These are phyloP conservation scores for Hermaeophaga mercurialis DNA, from an alignment of 2,888 invertebrate genomes.

Conservation along the genomic window DNA sequence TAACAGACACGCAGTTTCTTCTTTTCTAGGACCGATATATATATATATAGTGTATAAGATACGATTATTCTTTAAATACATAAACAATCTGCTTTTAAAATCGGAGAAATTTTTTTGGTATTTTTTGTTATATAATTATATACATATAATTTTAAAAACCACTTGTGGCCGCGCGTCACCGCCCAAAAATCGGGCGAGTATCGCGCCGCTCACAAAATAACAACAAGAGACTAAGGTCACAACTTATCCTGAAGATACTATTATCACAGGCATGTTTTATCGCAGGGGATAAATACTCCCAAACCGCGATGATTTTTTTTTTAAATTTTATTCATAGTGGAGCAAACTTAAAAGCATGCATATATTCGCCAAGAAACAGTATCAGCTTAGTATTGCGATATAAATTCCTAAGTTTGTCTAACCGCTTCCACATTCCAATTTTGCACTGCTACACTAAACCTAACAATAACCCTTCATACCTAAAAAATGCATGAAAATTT, in stretches of 20 bases:
- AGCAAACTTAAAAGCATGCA: constrained; percentile 8
- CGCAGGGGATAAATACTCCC: constrained; percentile 22
- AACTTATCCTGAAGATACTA: constrained; percentile 73
- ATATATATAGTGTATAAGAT: constrained; percentile 53
- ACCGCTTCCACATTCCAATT: too few species aligned
- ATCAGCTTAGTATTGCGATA: too few species aligned
- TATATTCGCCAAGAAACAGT: constrained; percentile 2
- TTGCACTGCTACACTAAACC: too few species aligned
- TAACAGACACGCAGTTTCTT: constrained; percentile 37
- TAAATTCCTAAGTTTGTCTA: too few species aligned
- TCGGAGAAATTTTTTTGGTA: constrained; percentile 53
- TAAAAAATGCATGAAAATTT: too few species aligned
- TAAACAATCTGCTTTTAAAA: constrained; percentile 57
- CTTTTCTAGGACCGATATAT: constrained; percentile 34
- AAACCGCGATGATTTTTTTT: constrained; percentile 24
- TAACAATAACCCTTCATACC: too few species aligned
- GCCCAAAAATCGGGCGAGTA: constrained; percentile 45
- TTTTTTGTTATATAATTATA: constrained; percentile 53
- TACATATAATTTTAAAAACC: constrained; percentile 60
- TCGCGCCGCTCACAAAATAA: constrained; percentile 54
- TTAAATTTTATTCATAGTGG: constrained; percentile 15
- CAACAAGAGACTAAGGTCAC: constrained; percentile 69
- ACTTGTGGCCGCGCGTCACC: constrained; percentile 49
- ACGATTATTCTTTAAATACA: constrained; percentile 56
- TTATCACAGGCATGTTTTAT: constrained; percentile 71